Percentiles rank a stretch among this genome's conserved stretches.
Conservation (phyloP, 2,797 vertebrate species). For the Vespertilio murinus region DNA sequence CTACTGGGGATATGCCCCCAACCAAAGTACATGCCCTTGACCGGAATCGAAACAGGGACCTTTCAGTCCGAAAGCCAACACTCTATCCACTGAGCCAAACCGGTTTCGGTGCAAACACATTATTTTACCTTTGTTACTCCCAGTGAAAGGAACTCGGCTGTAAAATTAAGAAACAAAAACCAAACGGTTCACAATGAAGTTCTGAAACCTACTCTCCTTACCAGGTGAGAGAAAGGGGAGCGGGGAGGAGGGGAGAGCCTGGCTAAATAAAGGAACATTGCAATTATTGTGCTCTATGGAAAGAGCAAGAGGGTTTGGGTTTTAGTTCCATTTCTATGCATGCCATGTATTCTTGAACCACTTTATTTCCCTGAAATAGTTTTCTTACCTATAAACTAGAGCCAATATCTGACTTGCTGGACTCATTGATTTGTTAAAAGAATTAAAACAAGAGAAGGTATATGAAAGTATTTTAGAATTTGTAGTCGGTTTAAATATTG, state of each 20-base stretch:
- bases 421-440: background rate
- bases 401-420: background rate
- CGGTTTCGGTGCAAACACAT: too few relatives aligned
- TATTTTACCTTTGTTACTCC: constrained; percentile 59
- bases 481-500: background rate
- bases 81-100: too few relatives aligned
- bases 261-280: background rate
- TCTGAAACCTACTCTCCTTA: constrained; percentile 54
- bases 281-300: background rate
- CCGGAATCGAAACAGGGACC: too few relatives aligned
- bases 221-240: constrained; percentile 49
- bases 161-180: constrained; percentile 69
- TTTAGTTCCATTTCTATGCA: background rate
- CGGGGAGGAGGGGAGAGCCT: background rate
- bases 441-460: background rate
- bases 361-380: background rate
- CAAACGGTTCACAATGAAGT: constrained; percentile 40
- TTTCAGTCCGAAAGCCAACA: too few relatives aligned
- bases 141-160: constrained; percentile 50
- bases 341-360: background rate
- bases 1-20: too few relatives aligned
- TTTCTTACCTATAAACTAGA: background rate
- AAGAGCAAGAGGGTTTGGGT: background rate
- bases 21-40: too few relatives aligned
- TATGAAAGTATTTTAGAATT: background rate